phyloP scores from a whole-genome alignment of 2,888 invertebrate species.

The Malacosoma neustria region DNA sequence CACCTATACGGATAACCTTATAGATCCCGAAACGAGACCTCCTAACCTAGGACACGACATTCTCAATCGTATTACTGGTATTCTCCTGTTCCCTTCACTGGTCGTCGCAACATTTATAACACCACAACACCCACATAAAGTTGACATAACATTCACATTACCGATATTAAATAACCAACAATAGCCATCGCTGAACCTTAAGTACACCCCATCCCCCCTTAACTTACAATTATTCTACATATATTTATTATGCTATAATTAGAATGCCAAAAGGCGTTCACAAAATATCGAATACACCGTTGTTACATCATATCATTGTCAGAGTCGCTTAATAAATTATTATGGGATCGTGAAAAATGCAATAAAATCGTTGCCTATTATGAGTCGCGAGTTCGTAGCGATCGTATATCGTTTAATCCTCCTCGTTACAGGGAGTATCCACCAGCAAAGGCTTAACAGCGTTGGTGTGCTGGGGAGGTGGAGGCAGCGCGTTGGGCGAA shows the following conservation, averaged over 20 bases:
- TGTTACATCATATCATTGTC: constrained; percentile 28
- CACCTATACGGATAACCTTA: constrained; percentile 59
- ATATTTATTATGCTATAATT: constrained; percentile 58
- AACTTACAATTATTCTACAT: constrained; percentile 46
- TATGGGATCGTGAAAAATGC: constrained; percentile 24
- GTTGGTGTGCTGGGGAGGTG: constrained; percentile 40
- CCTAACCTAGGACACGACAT: constrained; percentile 48
- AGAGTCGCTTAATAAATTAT: constrained; percentile 22
- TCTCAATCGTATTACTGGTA: constrained; percentile 33
- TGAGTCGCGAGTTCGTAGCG: constrained; percentile 4
- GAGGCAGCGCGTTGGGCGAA: constrained; percentile 38
- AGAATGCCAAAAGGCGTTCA: constrained; percentile 55
- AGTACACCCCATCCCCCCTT: constrained; percentile 61
- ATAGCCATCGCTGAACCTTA: constrained; percentile 56
- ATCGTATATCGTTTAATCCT: constrained; percentile 34
- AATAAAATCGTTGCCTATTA: constrained; percentile 8
- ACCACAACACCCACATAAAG: constrained; percentile 45
- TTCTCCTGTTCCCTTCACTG: constrained; percentile 36
- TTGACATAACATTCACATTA: constrained; percentile 51
- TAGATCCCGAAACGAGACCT: constrained; percentile 44
- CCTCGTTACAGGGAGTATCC: constrained; percentile 62
- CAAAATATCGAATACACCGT: constrained; percentile 44
- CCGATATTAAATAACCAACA: constrained; percentile 57
- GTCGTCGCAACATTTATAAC: constrained; percentile 44
- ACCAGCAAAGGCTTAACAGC: constrained; percentile 57